A percentile compares a stretch with the other conserved stretches of the same genome.
Evolutionary conservation across 2,888 invertebrate species (phyloP).

Genomic region (Polyommatus icarus): DNA sequence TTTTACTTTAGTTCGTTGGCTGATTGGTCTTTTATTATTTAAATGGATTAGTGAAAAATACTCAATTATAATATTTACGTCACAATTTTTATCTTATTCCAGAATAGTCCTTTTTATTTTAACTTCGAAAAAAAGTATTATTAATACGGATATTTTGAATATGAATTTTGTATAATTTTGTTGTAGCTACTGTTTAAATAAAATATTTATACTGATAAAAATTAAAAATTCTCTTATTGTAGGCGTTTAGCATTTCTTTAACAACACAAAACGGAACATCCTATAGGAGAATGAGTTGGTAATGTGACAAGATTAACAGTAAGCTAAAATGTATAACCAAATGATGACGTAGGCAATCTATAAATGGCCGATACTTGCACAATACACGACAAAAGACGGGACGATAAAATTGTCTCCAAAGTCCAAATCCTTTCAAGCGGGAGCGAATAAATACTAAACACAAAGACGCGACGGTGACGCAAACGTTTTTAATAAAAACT

Average conservation of each 20-base stretch:
- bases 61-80: background rate
- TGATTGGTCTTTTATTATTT: background rate
- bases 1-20: background rate
- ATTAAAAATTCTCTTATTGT: background rate
- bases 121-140: too few relatives aligned
- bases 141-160: too few relatives aligned
- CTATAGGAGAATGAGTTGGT: conserved; percentile 51
- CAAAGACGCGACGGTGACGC: conserved; percentile 53
- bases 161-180: too few relatives aligned
- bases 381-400: conserved; percentile 61
- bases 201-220: background rate
- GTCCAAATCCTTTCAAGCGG: conserved; percentile 64
- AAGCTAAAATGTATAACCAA: conserved; percentile 69
- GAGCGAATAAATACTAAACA: conserved; percentile 64
- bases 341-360: conserved; percentile 65
- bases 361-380: conserved; percentile 63
- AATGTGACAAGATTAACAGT: conserved; percentile 61
- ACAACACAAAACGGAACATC: conserved; percentile 47
- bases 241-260: background rate
- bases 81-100: background rate
- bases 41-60: background rate
- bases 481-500: conserved; percentile 40
- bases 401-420: conserved; percentile 71
- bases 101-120: too few relatives aligned
- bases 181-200: background rate